These are phyloP conservation scores for Erinaceus europaeus DNA, from an alignment of 2,113 vertebrate species.

Conservation along the genomic window DNA sequence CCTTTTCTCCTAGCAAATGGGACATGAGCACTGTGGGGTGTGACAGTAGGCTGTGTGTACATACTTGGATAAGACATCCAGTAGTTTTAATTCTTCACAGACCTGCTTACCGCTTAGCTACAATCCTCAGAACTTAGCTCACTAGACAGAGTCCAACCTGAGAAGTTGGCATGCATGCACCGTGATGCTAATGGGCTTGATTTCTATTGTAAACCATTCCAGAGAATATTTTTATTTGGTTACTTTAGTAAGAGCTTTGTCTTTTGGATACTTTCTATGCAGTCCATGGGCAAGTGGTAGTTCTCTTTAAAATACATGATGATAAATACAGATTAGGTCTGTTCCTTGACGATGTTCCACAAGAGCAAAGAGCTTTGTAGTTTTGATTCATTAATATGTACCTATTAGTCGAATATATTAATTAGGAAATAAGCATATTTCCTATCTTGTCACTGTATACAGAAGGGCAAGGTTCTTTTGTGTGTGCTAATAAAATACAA, in stretches of 20 bases:
- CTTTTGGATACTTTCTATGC: background rate
- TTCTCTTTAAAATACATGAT: background rate
- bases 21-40: background rate
- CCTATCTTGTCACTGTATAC: background rate
- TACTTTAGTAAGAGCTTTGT: background rate
- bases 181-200: background rate
- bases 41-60: background rate
- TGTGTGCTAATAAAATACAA: background rate
- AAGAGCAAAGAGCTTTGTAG: background rate
- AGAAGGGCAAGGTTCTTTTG: background rate
- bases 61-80: background rate
- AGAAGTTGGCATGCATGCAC: background rate
- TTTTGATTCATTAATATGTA: background rate
- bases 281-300: background rate
- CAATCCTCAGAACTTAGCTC: background rate
- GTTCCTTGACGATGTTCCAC: background rate
- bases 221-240: background rate
- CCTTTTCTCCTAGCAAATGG: background rate
- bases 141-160: background rate
- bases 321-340: background rate
- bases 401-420: background rate
- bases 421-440: background rate
- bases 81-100: background rate
- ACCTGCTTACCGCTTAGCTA: background rate
- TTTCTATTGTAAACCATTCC: background rate